Percentiles rank a stretch among this genome's conserved stretches.
Evolutionary conservation across 2,888 invertebrate genomes (phyloP).

Genomic region (Drosophila monieri): DNA sequence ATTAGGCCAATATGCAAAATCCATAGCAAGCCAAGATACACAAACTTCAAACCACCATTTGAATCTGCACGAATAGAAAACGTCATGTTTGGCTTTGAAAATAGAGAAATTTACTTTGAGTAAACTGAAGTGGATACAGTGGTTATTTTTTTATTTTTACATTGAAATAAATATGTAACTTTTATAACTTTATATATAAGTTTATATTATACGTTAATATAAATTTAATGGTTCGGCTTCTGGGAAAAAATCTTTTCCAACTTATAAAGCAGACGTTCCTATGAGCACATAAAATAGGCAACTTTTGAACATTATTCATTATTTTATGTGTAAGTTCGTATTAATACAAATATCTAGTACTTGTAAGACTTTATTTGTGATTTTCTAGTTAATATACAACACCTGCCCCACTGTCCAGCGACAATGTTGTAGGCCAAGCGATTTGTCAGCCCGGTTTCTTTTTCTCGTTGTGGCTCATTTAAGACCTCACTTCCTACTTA

Average conservation of each 20-base stretch:
- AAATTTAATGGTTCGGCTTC: no score
- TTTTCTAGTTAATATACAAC: neutral
- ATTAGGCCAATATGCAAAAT: conserved; percentile 31
- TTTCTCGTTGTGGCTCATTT: conserved; percentile 61
- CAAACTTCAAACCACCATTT: conserved; percentile 51
- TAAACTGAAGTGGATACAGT: neutral
- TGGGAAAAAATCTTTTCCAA: no score
- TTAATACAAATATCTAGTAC: no score
- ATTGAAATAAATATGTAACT: no score
- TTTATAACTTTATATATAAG: no score
- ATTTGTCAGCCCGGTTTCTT: conserved; percentile 66
- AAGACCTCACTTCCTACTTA: conserved; percentile 71
- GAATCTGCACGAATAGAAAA: conserved; percentile 31
- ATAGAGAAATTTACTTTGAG: conserved; percentile 65
- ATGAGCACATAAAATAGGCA: no score
- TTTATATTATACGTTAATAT: no score
- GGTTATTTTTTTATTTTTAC: neutral
- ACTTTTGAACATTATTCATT: conserved; percentile 1
- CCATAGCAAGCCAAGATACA: neutral
- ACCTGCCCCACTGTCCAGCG: conserved; percentile 40
- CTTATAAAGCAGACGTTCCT: no score
- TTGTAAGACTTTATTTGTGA: no score
- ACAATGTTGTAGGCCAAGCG: conserved; percentile 62
- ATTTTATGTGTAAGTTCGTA: neutral
- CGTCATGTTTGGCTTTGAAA: conserved; percentile 15